Evolutionary conservation across 2,113 vertebrate species (phyloP).

Genomic region (Greenwoodochromis staneri): DNA sequence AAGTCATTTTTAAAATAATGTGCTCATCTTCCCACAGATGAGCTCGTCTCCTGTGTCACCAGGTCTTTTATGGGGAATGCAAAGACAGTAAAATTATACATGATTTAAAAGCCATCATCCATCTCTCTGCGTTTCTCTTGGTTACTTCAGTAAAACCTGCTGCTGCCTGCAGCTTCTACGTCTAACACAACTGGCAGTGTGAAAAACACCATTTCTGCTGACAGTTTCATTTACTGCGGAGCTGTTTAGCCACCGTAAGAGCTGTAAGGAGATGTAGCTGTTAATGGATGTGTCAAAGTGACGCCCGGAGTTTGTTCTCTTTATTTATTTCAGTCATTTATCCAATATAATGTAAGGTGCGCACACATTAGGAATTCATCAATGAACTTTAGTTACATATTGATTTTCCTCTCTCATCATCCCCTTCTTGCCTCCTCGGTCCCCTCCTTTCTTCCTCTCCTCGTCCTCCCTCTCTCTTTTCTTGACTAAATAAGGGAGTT

Average conservation of each 20-base stretch:
- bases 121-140: not conserved
- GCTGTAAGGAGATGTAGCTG: not conserved
- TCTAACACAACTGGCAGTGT: not conserved
- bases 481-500: slow-evolving; percentile 72
- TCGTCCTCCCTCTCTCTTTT: not conserved
- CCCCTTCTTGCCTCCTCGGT: not conserved
- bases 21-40: not conserved
- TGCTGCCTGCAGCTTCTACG: not conserved
- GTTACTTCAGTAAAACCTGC: not conserved
- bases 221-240: not conserved
- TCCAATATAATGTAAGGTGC: not conserved
- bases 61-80: not conserved
- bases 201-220: not conserved
- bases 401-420: not conserved
- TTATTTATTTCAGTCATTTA: not conserved
- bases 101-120: not conserved
- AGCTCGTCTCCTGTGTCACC: not conserved
- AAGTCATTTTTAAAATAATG: not conserved
- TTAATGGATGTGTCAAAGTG: slow-evolving; percentile 19
- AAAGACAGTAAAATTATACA: not conserved
- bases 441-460: not conserved
- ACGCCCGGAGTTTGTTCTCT: not conserved
- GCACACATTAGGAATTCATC: not conserved
- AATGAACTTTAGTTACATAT: not conserved
- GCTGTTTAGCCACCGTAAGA: not conserved